Conservation (phyloP, 2,113 vertebrate genomes). For the Siniperca chuatsi region DNA sequence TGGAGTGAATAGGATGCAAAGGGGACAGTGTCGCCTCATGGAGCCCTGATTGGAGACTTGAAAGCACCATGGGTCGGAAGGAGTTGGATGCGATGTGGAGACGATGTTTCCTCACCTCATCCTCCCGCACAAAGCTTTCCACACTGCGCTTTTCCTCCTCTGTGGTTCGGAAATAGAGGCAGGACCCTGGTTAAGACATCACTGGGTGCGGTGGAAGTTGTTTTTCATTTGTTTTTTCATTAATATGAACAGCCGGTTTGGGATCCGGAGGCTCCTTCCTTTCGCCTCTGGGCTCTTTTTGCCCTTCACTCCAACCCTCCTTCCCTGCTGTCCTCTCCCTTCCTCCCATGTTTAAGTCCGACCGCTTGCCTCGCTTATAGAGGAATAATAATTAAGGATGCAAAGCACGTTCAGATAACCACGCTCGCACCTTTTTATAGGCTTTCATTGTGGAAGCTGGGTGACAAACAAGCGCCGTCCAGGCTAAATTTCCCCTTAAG, state of each 20-base stretch:
- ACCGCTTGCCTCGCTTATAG: conserved; percentile 29
- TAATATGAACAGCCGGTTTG: conserved; percentile 1
- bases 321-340: conserved; percentile 1
- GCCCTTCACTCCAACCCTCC: conserved; percentile 5
- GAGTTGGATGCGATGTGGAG: conserved; percentile 62
- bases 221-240: not conserved
- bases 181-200: not conserved
- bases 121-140: conserved; percentile 12
- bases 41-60: conserved; percentile 31
- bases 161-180: conserved; percentile 13
- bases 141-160: conserved; percentile 41
- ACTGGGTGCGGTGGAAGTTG: conserved; percentile 4
- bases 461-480: conserved; percentile 56
- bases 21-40: conserved; percentile 8
- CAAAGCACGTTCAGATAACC: conserved; percentile 72
- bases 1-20: conserved; percentile 30
- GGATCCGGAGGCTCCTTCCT: not conserved
- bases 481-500: not conserved
- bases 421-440: conserved; percentile 52
- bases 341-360: conserved; percentile 10
- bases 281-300: not conserved
- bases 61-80: conserved; percentile 52
- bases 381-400: conserved; percentile 63
- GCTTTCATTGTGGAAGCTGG: conserved; percentile 64
- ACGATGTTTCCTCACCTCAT: conserved; percentile 51